These are phyloP conservation scores for Psilopogon haemacephalus DNA, from an alignment of 2,113 vertebrate species.

Conservation along the genomic window DNA sequence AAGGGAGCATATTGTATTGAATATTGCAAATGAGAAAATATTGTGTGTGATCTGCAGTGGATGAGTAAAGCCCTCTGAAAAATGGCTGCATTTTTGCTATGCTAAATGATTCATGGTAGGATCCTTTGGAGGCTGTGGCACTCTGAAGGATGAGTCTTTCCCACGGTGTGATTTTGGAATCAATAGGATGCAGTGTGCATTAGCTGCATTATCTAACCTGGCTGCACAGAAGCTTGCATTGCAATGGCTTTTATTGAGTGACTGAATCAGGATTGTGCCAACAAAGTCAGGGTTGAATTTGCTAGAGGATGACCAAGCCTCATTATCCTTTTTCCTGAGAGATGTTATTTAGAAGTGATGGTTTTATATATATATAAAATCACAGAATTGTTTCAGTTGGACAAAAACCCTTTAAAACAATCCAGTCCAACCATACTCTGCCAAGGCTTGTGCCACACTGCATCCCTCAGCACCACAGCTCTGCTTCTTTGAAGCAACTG, in stretches of 20 bases:
- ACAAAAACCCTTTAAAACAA: too few relatives aligned
- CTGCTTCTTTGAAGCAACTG: too few relatives aligned
- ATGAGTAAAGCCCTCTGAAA: neutral
- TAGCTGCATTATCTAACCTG: neutral
- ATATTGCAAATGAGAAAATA: neutral
- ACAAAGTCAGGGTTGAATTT: neutral
- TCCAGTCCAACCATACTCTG: too few relatives aligned
- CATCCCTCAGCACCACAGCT: too few relatives aligned
- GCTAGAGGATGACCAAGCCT: neutral
- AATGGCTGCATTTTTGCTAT: neutral
- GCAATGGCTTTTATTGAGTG: neutral
- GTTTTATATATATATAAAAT: neutral
- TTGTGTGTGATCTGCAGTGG: neutral
- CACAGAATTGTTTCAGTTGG: too few relatives aligned
- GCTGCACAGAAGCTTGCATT: neutral
- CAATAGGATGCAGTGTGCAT: neutral
- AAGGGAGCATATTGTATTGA: neutral
- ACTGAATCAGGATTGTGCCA: neutral
- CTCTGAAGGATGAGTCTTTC: neutral
- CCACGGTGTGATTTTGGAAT: neutral
- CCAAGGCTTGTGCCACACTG: too few relatives aligned
- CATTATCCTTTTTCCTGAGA: neutral
- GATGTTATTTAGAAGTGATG: neutral
- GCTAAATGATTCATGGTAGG: neutral
- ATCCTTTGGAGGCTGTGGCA: neutral